Evolutionary conservation across 92 coral and sea anemone genomes (phyloP).

Genomic region (Epizoanthus scotinus): DNA sequence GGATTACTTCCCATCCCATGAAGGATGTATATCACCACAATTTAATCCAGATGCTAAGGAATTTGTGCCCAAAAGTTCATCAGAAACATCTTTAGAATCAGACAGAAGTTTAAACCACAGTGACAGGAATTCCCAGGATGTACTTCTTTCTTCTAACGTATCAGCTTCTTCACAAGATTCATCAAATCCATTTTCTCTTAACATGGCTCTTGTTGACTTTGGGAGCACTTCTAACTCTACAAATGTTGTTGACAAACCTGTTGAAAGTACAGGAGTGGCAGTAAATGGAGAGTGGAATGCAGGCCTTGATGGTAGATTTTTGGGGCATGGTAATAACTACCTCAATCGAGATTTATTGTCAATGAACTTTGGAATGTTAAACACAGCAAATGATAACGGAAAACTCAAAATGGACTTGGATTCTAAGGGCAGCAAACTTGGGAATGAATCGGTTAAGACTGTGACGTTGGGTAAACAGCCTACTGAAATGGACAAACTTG

Average conservation of each 20-base stretch:
- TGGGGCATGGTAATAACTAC: background rate
- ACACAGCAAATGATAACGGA: background rate
- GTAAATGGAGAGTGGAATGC: conserved; percentile 6
- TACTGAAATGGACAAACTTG: background rate
- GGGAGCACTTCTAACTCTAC: background rate
- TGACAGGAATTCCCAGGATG: conserved; percentile 21
- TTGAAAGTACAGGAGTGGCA: background rate
- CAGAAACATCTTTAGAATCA: conserved; percentile 34
- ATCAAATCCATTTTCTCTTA: conserved; percentile 7
- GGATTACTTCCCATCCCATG: background rate
- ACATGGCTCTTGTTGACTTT: conserved; percentile 15
- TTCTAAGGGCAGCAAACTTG: background rate
- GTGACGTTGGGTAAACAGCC: too few relatives aligned
- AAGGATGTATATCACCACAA: background rate
- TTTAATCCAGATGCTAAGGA: conserved; percentile 68
- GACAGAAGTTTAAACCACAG: background rate
- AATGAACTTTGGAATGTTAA: background rate
- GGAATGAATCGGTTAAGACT: background rate
- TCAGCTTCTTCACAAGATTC: background rate
- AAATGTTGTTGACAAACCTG: background rate
- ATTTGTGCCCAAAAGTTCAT: conserved; percentile 52
- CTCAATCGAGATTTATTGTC: background rate
- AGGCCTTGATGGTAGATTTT: background rate
- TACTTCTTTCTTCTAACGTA: background rate
- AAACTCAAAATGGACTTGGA: conserved; percentile 9